Base-by-base conservation (phyloP, 1,140 invertebrate genomes). In the Charaxes varanes region DNA sequence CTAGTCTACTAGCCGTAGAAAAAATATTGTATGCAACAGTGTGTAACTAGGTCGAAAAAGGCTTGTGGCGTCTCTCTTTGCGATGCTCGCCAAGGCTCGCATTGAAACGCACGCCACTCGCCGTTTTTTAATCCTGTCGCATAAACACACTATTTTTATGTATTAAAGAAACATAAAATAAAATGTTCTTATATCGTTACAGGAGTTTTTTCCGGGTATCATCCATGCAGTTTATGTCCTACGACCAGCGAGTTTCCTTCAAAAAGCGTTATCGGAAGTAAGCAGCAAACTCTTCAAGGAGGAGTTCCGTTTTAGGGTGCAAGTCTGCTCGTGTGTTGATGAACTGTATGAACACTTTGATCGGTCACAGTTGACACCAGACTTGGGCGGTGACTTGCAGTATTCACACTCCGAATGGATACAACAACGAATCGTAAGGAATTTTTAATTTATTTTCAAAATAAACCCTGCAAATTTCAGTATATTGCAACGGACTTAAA, bases 391-490 rank as follows among this genome's bases (percentile, higher is more conserved):
- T 4, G 87, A 89, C 45, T 86, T 98, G 35, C 89, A 91, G 15
- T 98, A 98, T 84, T 94, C 95, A 54, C 95, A 98, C 81, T 89
- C 93, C 31, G 94, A 97, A 62, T 99, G 97, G 97, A 97, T 98
- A 70, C 92, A 97, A 62, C 95, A 98, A 76, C 87, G 97, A 88
- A 93, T 97, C 78, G 97, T 98, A 86, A 90, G 90, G 3, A 32
- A 17, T n/a, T n/a, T n/a, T n/a, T 23, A 23, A 1, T 15, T 36
- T 14, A 10, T 7, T 26, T 15, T 6, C 2, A n/a, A n/a, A n/a
- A n/a, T n/a, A n/a, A n/a, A n/a, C n/a, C n/a, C n/a, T n/a, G n/a
- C n/a, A n/a, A n/a, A n/a, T n/a, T n/a, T n/a, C n/a, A n/a, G n/a
- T n/a, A n/a, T n/a, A n/a, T n/a, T n/a, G n/a, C n/a, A n/a, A n/a